Conservation (phyloP, 2,888 invertebrate genomes). For the Cryptus armator region DNA sequence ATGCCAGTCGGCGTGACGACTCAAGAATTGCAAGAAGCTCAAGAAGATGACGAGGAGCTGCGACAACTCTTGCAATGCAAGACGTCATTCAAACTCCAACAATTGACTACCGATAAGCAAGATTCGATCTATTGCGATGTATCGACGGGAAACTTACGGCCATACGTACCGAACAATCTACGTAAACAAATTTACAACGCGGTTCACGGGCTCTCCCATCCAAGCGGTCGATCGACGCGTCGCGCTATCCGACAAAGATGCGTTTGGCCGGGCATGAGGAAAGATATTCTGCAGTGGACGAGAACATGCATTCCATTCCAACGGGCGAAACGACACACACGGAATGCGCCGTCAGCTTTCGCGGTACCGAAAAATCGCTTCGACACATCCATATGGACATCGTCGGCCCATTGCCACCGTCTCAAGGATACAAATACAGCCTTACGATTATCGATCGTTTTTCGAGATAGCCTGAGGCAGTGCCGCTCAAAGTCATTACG, state of each 20-base stretch:
- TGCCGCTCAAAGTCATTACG: slow-evolving; percentile 48
- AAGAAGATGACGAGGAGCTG: slow-evolving; percentile 57
- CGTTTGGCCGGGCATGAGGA: slow-evolving; percentile 74
- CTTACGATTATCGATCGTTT: slow-evolving; percentile 52
- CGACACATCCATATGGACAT: slow-evolving; percentile 70
- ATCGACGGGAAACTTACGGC: slow-evolving; percentile 56
- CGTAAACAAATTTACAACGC: slow-evolving; percentile 62
- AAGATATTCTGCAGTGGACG: slow-evolving; percentile 74
- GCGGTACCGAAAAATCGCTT: slow-evolving; percentile 69
- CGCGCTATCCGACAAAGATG: slow-evolving; percentile 69
- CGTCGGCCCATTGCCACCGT: slow-evolving; percentile 59
- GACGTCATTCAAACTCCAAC: slow-evolving; percentile 42
- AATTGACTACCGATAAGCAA: not conserved
- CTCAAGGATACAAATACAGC: slow-evolving; percentile 51
- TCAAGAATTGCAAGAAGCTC: slow-evolving; percentile 40
- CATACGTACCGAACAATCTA: slow-evolving; percentile 62
- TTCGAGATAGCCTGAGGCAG: slow-evolving; percentile 63
- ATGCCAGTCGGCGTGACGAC: slow-evolving; percentile 50
- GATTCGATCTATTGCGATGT: slow-evolving; percentile 60
- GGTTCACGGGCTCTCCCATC: slow-evolving; percentile 67
- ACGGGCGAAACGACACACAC: slow-evolving; percentile 75
- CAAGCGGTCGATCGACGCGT: slow-evolving; percentile 61
- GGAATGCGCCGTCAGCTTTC: slow-evolving; percentile 59
- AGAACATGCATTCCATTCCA: slow-evolving; percentile 77
- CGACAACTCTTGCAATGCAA: slow-evolving; percentile 13